These are phyloP conservation scores for Drosophila nannoptera DNA, from an alignment of 1,140 invertebrate species.

Conservation along the genomic window DNA sequence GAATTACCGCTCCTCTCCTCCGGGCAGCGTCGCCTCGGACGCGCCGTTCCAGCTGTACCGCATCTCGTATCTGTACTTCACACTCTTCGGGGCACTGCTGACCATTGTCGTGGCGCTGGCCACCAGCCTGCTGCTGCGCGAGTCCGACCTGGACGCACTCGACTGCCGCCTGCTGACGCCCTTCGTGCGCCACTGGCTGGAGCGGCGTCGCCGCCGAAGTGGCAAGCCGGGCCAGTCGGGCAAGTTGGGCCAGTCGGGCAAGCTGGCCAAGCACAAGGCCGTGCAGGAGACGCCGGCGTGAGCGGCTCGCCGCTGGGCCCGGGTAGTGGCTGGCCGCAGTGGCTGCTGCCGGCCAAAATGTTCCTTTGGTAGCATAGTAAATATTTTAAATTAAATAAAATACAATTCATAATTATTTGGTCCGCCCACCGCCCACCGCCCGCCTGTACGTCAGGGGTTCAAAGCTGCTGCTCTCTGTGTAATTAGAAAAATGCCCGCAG, in stretches of 20 bases:
- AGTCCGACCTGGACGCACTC: constrained; percentile 81
- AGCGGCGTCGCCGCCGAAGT: constrained; percentile 63
- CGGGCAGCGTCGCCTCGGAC: constrained; percentile 19
- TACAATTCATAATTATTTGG: constrained; percentile 64
- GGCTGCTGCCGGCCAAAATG: constrained; percentile 38
- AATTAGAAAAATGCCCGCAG: constrained; percentile 74
- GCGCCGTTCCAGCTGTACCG: constrained; percentile 73
- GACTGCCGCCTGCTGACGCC: constrained; percentile 84
- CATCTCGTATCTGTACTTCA: constrained; percentile 85
- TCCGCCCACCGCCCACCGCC: background rate
- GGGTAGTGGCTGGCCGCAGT: background rate
- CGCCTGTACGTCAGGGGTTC: constrained; percentile 49
- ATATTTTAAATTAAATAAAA: constrained; percentile 67
- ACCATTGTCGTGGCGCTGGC: constrained; percentile 84
- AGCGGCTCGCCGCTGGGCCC: background rate
- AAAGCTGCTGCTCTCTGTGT: constrained; percentile 51
- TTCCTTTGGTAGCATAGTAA: constrained; percentile 71
- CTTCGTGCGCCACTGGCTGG: constrained; percentile 83
- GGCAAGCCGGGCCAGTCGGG: constrained; percentile 15
- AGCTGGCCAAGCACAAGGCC: constrained; percentile 2
- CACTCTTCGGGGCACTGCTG: constrained; percentile 82
- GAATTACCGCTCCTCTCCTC: background rate
- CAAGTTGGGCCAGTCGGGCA: background rate
- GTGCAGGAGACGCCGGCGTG: constrained; percentile 56
- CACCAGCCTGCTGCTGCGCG: constrained; percentile 81